Percentiles rank a stretch among this genome's conserved stretches.
Conservation (phyloP, 2,113 vertebrate species). For the Panurus biarmicus region DNA sequence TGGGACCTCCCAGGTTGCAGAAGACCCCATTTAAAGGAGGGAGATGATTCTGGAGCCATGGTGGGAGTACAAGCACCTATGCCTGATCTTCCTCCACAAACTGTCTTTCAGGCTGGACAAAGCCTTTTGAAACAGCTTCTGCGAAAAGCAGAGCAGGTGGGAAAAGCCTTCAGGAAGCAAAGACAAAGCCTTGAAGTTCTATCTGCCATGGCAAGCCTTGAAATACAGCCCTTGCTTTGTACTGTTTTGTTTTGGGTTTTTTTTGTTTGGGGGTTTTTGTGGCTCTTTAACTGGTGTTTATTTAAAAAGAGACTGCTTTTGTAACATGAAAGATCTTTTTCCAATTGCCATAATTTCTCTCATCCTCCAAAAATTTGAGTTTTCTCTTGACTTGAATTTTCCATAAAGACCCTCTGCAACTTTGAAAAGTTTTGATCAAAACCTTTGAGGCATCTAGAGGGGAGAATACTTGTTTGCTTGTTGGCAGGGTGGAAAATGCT, state of each 20-base stretch:
- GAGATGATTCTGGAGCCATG: fast-evolving
- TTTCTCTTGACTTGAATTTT: neutral
- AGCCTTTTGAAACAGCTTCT: neutral
- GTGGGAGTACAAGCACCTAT: neutral
- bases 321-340: neutral
- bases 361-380: neutral
- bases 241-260: neutral
- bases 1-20: neutral
- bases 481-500: neutral
- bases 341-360: neutral
- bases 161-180: neutral
- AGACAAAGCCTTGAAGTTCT: neutral
- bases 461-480: neutral
- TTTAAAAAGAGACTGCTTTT: neutral
- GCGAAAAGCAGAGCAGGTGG: neutral
- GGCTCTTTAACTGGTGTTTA: neutral
- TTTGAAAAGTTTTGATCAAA: neutral
- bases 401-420: neutral
- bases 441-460: neutral
- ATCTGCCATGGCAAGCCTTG: neutral
- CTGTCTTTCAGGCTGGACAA: neutral
- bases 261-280: neutral
- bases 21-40: neutral
- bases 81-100: neutral
- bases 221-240: neutral